Base-by-base conservation (phyloP, 2,797 vertebrate species). In the Chelon auratus region DNA sequence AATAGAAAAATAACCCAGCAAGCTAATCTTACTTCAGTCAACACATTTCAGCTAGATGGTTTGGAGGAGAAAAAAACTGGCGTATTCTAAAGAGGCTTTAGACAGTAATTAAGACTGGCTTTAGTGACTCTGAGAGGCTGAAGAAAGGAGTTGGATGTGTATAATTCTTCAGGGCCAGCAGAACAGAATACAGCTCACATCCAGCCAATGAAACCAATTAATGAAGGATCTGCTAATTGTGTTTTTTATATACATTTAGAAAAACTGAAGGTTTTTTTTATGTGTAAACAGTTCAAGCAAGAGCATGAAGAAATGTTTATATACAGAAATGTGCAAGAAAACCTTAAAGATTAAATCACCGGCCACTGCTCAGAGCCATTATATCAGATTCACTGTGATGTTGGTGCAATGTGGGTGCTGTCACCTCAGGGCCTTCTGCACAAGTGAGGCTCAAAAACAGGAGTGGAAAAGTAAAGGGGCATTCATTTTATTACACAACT, bases 11-110 rank as follows among this genome's bases (percentile, higher is more conserved):
- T 30, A 22, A 7, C 8, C 15, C 42, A 43, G 42, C 3, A 43
- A 12, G 2, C 4, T 18, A 7, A 59, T 59, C 43, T 50, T 17
- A 48, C n/a, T 24, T 30, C 1, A 45, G 9, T 37, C 40, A 52
- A 75, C 71, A 69, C 1, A 56, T 48, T 59, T 73, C 57, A 56
- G 45, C 13, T n/a, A 17, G 10, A 26, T 50, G 24, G 18, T 42
- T 18, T 13, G 22, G 4, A 72, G n/a, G 17, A 43, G 5, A 15
- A 43, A 56, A n/a, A 9, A 52, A 13, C 1, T 39, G 40, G 51
- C 18, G 42, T 18, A 18, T 26, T 43, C 14, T 56, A 20, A 24
- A 50, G 17, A 68, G 7, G 0, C 3, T 37, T 61, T 15, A 52
- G n/a, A 11, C 6, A 5, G 37, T 40, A 5, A 62, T 14, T 14